Conservation (phyloP, 2,888 invertebrate genomes). For the Alloplasta piceator region DNA sequence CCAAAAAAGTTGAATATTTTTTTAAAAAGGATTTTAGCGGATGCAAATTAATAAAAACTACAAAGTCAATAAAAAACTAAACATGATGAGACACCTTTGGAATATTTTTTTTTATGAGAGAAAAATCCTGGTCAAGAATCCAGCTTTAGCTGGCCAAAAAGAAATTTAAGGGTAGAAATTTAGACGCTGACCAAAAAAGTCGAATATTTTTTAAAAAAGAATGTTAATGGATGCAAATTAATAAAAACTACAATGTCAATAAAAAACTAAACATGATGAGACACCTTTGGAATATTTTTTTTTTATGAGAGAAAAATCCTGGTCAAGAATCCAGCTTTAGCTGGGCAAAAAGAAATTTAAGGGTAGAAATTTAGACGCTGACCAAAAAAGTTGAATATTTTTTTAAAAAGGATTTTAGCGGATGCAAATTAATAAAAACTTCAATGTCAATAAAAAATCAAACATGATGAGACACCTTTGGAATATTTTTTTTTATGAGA, state of each 20-base stretch:
- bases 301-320: too few relatives aligned
- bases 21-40: background rate
- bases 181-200: too few relatives aligned
- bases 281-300: too few relatives aligned
- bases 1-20: background rate
- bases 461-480: background rate
- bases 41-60: background rate
- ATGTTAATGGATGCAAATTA: background rate
- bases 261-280: background rate
- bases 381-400: background rate
- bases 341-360: too few relatives aligned
- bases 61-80: background rate
- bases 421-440: background rate
- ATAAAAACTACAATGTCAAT: background rate
- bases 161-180: too few relatives aligned
- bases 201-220: background rate
- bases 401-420: background rate
- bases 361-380: too few relatives aligned
- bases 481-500: too few relatives aligned
- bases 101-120: background rate
- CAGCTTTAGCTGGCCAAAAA: too few relatives aligned
- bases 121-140: too few relatives aligned
- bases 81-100: background rate
- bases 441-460: background rate
- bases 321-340: too few relatives aligned